Percentiles rank a stretch among this genome's conserved stretches.
Evolutionary conservation across 2,797 vertebrate species (phyloP).

Genomic region (Vireo griseus): DNA sequence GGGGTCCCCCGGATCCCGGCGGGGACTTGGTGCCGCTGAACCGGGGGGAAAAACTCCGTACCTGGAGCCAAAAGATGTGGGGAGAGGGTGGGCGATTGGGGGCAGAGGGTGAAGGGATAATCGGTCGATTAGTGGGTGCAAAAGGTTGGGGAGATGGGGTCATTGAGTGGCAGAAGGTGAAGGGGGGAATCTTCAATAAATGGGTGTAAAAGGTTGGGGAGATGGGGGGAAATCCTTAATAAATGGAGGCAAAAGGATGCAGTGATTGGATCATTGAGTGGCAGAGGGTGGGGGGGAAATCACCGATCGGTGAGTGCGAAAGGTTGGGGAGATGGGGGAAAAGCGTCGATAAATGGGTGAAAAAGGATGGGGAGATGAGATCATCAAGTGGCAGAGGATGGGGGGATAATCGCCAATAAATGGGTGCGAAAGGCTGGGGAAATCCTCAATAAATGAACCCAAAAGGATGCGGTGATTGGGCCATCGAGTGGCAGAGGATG

Average conservation of each 20-base stretch:
- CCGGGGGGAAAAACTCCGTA: accelerated
- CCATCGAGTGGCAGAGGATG: accelerated
- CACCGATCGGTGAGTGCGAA: accelerated
- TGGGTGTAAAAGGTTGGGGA: not conserved
- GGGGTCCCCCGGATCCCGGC: not conserved
- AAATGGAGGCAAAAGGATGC: not conserved
- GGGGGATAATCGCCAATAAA: accelerated
- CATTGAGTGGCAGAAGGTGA: not conserved
- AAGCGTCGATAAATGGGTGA: accelerated
- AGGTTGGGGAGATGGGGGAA: not conserved
- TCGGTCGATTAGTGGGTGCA: accelerated
- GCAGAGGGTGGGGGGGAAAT: not conserved
- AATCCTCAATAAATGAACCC: not conserved
- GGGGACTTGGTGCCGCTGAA: not conserved
- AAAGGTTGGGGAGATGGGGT: not conserved
- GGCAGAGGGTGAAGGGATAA: not conserved
- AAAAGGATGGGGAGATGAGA: not conserved
- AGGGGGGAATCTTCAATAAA: accelerated
- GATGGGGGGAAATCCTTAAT: accelerated
- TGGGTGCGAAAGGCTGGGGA: accelerated
- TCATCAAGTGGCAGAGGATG: accelerated
- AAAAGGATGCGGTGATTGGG: not conserved
- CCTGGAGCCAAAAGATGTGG: accelerated
- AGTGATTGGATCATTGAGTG: too few species aligned
- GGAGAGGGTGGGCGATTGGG: too few species aligned